A percentile compares a stretch with the other conserved stretches of the same genome.
phyloP scores from a whole-genome alignment of 2,888 invertebrate species.

The Himalopsyche kuldschensis region DNA sequence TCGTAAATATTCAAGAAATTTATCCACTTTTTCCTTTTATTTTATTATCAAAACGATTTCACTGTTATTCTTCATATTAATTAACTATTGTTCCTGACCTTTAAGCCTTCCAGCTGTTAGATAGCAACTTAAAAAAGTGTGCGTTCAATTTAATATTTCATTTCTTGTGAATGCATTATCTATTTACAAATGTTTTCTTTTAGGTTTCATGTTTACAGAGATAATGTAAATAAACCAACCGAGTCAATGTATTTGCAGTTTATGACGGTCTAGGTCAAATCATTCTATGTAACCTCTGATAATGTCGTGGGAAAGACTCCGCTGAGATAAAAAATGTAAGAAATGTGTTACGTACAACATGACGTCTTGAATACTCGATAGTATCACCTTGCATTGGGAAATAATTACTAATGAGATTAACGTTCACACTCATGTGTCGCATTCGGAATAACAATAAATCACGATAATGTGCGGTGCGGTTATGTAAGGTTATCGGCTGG shows the following conservation, averaged over 20 bases:
- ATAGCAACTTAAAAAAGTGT: too few relatives aligned
- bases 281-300: neutral
- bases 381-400: neutral
- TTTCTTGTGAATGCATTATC: too few relatives aligned
- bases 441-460: neutral
- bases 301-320: neutral
- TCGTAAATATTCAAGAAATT: too few relatives aligned
- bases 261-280: neutral
- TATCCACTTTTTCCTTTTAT: too few relatives aligned
- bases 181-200: too few relatives aligned
- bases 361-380: neutral
- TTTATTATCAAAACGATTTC: too few relatives aligned
- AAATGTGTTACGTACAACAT: neutral
- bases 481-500: too few relatives aligned
- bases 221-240: neutral
- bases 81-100: too few relatives aligned
- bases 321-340: neutral
- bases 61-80: too few relatives aligned
- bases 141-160: too few relatives aligned
- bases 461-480: neutral
- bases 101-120: too few relatives aligned
- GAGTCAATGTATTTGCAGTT: neutral
- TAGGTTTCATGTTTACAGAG: too few relatives aligned
- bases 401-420: neutral
- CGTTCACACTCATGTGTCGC: neutral